Evolutionary conservation across 2,888 invertebrate genomes (phyloP).

Genomic region (Andrena dorsata): DNA sequence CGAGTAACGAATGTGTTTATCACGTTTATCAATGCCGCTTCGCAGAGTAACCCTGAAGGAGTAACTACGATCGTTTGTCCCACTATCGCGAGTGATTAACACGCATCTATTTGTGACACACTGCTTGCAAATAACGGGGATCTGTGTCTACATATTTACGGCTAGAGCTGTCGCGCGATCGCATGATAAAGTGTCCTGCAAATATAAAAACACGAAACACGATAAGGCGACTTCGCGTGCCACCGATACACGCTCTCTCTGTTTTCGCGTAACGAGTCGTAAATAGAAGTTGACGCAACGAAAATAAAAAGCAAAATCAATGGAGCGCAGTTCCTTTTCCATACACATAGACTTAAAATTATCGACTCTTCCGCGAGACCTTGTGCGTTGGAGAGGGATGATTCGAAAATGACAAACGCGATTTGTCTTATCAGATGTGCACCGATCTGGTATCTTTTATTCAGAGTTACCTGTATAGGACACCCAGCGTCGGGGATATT

Average conservation of each 20-base stretch:
- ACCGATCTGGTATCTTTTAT: no score
- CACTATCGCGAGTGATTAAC: not conserved
- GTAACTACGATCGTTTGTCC: not conserved
- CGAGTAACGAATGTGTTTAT: no score
- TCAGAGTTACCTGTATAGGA: not conserved
- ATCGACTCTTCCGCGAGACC: not conserved
- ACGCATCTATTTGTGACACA: slow-evolving; percentile 1
- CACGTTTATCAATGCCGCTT: no score
- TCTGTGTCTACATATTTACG: not conserved
- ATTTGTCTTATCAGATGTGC: no score
- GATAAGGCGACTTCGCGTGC: slow-evolving; percentile 7
- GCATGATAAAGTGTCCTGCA: not conserved
- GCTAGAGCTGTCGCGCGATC: not conserved
- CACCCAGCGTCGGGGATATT: not conserved
- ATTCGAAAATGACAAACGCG: no score
- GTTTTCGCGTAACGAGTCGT: not conserved
- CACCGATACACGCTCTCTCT: not conserved
- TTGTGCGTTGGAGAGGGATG: not conserved
- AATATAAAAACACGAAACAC: not conserved
- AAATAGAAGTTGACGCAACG: not conserved
- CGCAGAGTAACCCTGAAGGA: not conserved
- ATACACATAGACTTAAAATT: not conserved
- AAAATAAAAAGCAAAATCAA: not conserved
- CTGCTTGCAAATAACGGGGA: not conserved
- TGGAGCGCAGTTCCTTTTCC: not conserved